Evolutionary conservation across 1,140 invertebrate genomes (phyloP).

Genomic region (Caenorhabditis inopinata): DNA sequence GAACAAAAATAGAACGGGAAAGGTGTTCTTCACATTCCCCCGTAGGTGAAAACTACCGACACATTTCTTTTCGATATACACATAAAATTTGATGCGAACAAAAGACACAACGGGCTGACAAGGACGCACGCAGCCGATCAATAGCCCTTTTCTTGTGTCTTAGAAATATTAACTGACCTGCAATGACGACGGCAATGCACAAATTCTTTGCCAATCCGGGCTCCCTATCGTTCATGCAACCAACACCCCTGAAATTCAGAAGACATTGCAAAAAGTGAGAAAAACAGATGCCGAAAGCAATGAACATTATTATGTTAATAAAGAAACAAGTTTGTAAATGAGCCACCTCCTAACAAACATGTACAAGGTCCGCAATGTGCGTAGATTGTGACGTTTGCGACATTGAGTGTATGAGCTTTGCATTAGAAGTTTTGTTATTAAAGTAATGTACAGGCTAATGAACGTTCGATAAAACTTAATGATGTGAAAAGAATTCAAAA

Average conservation of each 20-base stretch:
- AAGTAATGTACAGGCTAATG: not conserved
- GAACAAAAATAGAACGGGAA: slow-evolving; percentile 1
- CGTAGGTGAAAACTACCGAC: not conserved
- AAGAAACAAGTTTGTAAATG: not conserved
- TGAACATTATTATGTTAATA: not conserved
- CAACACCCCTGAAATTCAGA: not conserved
- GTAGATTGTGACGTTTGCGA: not conserved
- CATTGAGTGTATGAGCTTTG: not conserved
- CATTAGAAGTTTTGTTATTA: not conserved
- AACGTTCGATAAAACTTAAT: not conserved
- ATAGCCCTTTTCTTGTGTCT: not conserved
- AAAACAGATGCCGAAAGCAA: not conserved
- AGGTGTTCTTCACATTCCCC: too few relatives aligned
- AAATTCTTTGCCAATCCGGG: not conserved
- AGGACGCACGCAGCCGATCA: not conserved
- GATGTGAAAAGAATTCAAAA: not conserved
- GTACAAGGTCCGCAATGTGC: not conserved
- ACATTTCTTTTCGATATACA: not conserved
- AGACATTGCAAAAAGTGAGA: not conserved
- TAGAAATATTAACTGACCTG: not conserved
- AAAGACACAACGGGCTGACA: not conserved
- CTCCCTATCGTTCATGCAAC: not conserved
- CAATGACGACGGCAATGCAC: not conserved
- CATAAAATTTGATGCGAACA: slow-evolving; percentile 5
- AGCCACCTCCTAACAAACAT: too few relatives aligned